Evolutionary conservation across 2,113 vertebrate species (phyloP), one percentile per base, ranked within the genome.

Genomic region (Paramormyrops kingsleyae): DNA sequence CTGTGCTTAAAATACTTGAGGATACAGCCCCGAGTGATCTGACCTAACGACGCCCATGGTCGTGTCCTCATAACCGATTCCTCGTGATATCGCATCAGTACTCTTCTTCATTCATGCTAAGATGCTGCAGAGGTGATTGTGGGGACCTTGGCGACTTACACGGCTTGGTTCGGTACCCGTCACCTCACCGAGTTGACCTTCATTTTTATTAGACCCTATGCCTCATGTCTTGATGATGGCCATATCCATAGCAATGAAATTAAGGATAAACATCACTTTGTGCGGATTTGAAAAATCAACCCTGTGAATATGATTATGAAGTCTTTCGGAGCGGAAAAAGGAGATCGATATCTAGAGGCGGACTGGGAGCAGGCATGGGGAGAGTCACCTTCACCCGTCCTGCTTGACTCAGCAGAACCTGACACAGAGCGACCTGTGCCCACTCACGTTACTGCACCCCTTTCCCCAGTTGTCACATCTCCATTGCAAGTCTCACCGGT

Each of bases 371-470:
- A 39, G 53, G 80, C 35, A 62, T 42, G 52, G 77, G 77, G 88
- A 62, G 50, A 39, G 89, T 89, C 89, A 89, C 89, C 89, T 89
- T 89, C 89, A 85, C 12, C 39, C 52, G 15, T 62, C 39, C 80
- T 17, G 27, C 89, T 52, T 89, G 89, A 84, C 31, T 89, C 89
- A 89, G 89, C 89, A 89, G 74, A 84, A 85, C 80, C 77, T 42
- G 53, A 89, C 80, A 47, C 24, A n/a, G 47, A 27, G 35, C 15
- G 35, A 42, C 31, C 74, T 31, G 42, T 52, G 13, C 49, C 42
- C 50, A 17, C 77, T 89, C 31, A 24, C 24, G 19, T 70, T 77
- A 27, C 50, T 27, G 77, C 47, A 19, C 31, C 77, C 39, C 74
- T 13, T 24, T 84, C 50, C 50, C 89, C 42, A 17, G 19, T 31